These are phyloP conservation scores for Psephotus haematonotus DNA, from an alignment of 2,113 vertebrate genomes.

Conservation along the genomic window DNA sequence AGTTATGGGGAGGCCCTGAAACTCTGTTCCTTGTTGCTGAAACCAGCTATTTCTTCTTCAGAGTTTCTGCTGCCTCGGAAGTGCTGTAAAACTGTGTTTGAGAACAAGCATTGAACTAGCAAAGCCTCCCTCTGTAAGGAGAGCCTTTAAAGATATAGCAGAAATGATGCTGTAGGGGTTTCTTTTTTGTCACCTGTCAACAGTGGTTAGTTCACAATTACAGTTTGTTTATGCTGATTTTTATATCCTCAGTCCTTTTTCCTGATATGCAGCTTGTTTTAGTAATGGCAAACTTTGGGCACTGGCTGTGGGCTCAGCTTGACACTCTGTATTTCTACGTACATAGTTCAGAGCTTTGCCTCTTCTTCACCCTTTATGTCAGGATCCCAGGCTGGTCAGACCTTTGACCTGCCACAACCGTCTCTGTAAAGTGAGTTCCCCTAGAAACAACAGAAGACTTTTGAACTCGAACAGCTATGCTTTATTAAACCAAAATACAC, in stretches of 20 bases:
- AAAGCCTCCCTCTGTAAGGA: background rate
- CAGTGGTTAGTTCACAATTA: background rate
- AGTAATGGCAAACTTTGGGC: background rate
- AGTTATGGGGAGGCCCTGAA: background rate
- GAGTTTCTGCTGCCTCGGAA: background rate
- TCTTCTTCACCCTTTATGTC: background rate
- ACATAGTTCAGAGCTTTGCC: background rate
- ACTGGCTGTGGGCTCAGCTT: background rate
- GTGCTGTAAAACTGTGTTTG: background rate
- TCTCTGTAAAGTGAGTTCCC: background rate
- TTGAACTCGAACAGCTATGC: background rate
- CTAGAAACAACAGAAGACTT: background rate
- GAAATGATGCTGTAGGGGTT: background rate
- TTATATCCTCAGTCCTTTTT: background rate
- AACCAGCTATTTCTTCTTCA: background rate
- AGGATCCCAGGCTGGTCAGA: background rate
- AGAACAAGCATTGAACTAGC: background rate
- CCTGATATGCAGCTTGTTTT: background rate
- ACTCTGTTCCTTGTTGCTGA: background rate
- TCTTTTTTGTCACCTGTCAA: background rate
- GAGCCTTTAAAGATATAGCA: background rate
- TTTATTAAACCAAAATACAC: background rate
- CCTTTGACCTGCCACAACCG: background rate
- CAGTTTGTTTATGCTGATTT: background rate
- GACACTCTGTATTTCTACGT: background rate